A percentile compares a stretch with the other conserved stretches of the same genome.
phyloP scores from a whole-genome alignment of 2,113 vertebrate genomes.

The Callospermophilus lateralis region DNA sequence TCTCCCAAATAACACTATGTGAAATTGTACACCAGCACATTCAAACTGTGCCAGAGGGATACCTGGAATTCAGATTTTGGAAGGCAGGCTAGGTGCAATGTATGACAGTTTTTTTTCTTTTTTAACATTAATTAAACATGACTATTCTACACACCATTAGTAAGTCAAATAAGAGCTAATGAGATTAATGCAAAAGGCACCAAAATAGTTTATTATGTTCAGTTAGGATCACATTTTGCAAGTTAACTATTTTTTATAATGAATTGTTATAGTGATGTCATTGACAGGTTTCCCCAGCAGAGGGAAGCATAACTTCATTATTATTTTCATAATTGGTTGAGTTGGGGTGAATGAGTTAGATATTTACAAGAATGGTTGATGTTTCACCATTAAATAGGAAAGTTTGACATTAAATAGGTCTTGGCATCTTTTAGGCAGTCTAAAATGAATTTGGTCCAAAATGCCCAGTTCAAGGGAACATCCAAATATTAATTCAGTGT shows the following conservation, averaged over 20 bases:
- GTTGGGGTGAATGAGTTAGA: background rate
- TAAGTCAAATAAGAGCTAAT: background rate
- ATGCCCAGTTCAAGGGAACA: background rate
- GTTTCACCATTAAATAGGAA: slow-evolving; percentile 57
- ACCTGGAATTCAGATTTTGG: background rate
- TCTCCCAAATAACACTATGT: background rate
- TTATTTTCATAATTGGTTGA: slow-evolving; percentile 24
- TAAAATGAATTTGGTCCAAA: slow-evolving; percentile 5
- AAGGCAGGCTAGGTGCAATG: background rate
- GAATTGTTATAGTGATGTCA: background rate
- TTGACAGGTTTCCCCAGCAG: slow-evolving; percentile 81
- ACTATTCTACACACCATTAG: background rate
- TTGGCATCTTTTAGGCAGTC: background rate
- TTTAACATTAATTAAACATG: background rate
- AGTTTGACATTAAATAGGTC: background rate
- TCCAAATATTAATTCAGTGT: background rate
- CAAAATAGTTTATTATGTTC: background rate
- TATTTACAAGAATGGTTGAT: slow-evolving; percentile 55
- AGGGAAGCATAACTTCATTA: slow-evolving; percentile 85
- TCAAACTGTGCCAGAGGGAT: fast-evolving
- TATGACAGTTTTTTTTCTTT: background rate
- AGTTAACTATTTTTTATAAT: background rate
- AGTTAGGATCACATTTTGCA: background rate
- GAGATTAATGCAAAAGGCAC: background rate
- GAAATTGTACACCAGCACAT: background rate